These are phyloP conservation scores for Potamilus streckersoni DNA, from an alignment of 1,140 invertebrate species.

Conservation along the genomic window DNA sequence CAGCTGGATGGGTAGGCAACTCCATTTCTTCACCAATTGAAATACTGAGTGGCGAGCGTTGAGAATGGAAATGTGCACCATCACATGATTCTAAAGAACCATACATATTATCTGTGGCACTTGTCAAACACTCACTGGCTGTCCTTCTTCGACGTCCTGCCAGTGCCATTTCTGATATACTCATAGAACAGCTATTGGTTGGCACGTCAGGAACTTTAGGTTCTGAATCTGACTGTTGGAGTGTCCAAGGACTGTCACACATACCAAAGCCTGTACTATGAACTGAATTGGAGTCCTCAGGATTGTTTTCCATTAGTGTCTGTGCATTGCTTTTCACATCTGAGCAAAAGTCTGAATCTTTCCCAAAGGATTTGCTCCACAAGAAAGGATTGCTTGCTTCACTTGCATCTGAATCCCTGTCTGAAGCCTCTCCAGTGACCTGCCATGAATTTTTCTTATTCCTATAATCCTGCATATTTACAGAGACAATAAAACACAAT, in stretches of 20 bases:
- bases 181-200: constrained; percentile 11
- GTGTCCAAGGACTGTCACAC: constrained; percentile 19
- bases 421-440: not conserved
- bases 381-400: not conserved
- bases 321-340: no score
- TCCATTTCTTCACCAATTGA: constrained; percentile 47
- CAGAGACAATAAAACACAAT: no score
- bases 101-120: constrained; percentile 40
- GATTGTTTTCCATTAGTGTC: no score
- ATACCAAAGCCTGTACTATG: not conserved
- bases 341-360: constrained; percentile 21
- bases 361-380: constrained; percentile 11
- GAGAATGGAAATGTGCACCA: constrained; percentile 21
- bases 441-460: constrained; percentile 7
- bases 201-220: constrained; percentile 24
- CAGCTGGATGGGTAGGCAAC: constrained; percentile 21
- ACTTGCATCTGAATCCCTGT: not conserved
- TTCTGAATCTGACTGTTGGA: constrained; percentile 10
- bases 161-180: constrained; percentile 32
- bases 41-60: constrained; percentile 45
- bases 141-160: constrained; percentile 44
- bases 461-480: constrained; percentile 15
- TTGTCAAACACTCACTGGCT: constrained; percentile 60
- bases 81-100: constrained; percentile 45
- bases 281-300: no score